phyloP scores from a whole-genome alignment of 2,888 invertebrate species.

The Myopa tessellatipennis region DNA sequence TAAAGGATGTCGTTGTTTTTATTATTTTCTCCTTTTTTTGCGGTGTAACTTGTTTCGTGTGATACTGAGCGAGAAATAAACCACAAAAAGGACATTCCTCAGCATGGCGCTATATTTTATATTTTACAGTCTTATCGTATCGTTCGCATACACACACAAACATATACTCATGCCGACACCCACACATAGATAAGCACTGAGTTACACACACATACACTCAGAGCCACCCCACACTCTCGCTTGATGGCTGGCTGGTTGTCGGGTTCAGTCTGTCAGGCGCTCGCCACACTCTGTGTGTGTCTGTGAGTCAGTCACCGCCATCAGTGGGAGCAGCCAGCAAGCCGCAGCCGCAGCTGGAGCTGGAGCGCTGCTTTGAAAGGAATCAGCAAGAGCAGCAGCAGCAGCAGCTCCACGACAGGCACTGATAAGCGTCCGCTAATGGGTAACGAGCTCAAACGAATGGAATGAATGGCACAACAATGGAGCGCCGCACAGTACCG shows the following conservation, averaged over 20 bases:
- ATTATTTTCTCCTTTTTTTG: neutral
- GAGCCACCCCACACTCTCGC: too few species aligned
- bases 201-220: constrained; percentile 40
- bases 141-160: constrained; percentile 40
- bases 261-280: neutral
- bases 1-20: neutral
- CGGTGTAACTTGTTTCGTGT: constrained; percentile 5
- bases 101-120: constrained; percentile 63
- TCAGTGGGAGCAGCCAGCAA: constrained; percentile 16
- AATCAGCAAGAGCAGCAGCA: constrained; percentile 51
- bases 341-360: constrained; percentile 43
- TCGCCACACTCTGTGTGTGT: neutral
- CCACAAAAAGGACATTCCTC: constrained; percentile 67
- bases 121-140: constrained; percentile 68
- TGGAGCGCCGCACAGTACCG: constrained; percentile 12
- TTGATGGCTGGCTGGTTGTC: neutral
- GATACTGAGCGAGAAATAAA: constrained; percentile 33
- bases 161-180: neutral
- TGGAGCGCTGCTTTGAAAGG: constrained; percentile 44
- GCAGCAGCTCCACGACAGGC: constrained; percentile 58
- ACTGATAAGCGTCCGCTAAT: constrained; percentile 65
- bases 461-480: constrained; percentile 54
- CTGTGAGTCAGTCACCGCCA: constrained; percentile 21
- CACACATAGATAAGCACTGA: constrained; percentile 53
- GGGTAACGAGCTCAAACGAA: constrained; percentile 60